phyloP scores from a whole-genome alignment of 1,140 invertebrate genomes.

The Dreissena rostriformis region DNA sequence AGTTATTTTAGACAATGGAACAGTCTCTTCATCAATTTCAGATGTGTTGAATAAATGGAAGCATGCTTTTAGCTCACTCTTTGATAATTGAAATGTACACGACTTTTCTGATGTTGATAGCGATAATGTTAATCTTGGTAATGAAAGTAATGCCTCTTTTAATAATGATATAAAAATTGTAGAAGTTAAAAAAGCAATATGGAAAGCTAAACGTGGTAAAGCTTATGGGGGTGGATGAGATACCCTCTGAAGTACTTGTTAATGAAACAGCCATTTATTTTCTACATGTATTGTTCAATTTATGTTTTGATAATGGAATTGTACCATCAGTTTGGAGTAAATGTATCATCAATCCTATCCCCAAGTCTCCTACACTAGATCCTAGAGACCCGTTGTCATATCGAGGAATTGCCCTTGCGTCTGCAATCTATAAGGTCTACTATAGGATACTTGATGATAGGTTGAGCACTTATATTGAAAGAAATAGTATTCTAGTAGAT shows the following conservation, averaged over 20 bases:
- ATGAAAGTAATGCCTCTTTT: not conserved
- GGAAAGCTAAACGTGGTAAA: conserved; percentile 11
- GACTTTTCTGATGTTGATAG: not conserved
- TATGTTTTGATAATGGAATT: conserved; percentile 19
- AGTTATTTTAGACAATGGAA: conserved; percentile 23
- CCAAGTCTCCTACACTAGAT: conserved; percentile 28
- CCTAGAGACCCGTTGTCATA: conserved; percentile 46
- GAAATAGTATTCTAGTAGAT: conserved; percentile 14
- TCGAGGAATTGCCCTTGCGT: conserved; percentile 47
- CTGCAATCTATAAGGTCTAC: conserved; percentile 41
- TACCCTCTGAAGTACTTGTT: conserved; percentile 15
- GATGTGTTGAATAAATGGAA: conserved; percentile 35
- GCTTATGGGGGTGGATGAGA: not conserved
- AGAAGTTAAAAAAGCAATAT: conserved; percentile 17
- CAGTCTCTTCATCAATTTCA: not conserved
- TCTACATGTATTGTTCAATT: conserved; percentile 24
- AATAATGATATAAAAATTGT: not conserved
- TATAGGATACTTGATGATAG: conserved; percentile 41
- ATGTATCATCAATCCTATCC: conserved; percentile 47
- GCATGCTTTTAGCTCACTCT: conserved; percentile 10
- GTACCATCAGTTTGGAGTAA: conserved; percentile 36
- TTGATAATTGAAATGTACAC: not conserved
- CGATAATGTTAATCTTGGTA: not conserved
- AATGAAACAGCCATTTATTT: conserved; percentile 21
- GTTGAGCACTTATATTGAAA: conserved; percentile 7